phyloP scores from a whole-genome alignment of 2,888 invertebrate species.

The Amphiduros pacificus region DNA sequence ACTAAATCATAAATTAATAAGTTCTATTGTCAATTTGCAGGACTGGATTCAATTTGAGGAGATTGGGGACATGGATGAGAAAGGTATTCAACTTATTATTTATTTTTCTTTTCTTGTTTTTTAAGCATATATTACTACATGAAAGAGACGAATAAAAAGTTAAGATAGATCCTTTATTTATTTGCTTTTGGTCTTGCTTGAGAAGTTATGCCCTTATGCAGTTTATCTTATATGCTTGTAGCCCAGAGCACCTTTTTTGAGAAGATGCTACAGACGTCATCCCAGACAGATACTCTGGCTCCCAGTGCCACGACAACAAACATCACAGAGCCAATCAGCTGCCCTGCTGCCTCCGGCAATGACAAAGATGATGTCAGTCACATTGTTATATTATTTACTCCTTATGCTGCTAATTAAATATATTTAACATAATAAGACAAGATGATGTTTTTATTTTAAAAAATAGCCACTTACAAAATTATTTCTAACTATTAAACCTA shows the following conservation, averaged over 20 bases:
- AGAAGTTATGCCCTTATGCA: no score
- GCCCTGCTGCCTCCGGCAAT: slow-evolving; percentile 58
- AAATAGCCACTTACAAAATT: no score
- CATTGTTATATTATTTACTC: neutral
- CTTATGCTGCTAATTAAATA: no score
- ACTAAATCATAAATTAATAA: no score
- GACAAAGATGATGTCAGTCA: slow-evolving; percentile 39
- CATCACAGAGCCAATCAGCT: slow-evolving; percentile 41
- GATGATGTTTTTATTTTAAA: no score
- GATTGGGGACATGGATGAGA: slow-evolving; percentile 85
- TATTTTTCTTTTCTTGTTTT: neutral
- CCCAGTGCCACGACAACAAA: slow-evolving; percentile 38
- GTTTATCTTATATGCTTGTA: no score
- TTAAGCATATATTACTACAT: neutral
- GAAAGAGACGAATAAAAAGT: no score
- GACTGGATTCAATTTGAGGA: slow-evolving; percentile 62
- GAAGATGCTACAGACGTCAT: slow-evolving; percentile 51
- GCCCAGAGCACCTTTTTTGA: slow-evolving; percentile 86
- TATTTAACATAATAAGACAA: no score
- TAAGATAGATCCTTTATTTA: no score
- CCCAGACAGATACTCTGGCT: slow-evolving; percentile 42
- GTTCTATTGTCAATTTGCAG: slow-evolving; percentile 6
- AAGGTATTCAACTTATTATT: slow-evolving; percentile 60
- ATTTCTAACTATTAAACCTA: no score
- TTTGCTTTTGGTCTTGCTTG: no score